These are phyloP conservation scores for Morpho helenor DNA, from an alignment of 2,888 invertebrate species.

Conservation along the genomic window DNA sequence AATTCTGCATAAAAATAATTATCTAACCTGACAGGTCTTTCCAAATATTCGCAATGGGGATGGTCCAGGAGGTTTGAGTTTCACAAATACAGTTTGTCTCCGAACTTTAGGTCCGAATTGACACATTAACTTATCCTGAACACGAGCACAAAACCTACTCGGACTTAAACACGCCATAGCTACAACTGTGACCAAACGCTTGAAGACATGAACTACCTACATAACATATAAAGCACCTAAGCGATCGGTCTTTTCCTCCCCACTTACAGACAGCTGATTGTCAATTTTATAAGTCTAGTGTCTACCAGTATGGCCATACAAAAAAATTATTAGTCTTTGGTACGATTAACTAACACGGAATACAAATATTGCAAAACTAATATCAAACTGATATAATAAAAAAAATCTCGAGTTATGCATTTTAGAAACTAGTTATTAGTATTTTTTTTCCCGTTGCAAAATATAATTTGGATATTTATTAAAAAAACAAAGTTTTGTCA, in stretches of 20 bases:
- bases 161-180: slow-evolving; percentile 91
- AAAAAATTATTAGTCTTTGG: neutral
- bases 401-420: too few species aligned
- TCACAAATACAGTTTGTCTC: slow-evolving; percentile 84
- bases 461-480: too few species aligned
- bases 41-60: slow-evolving; percentile 76
- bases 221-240: slow-evolving; percentile 59
- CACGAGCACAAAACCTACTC: slow-evolving; percentile 90
- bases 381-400: too few species aligned
- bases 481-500: too few species aligned
- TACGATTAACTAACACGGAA: too few species aligned
- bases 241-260: slow-evolving; percentile 72
- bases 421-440: too few species aligned
- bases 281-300: slow-evolving; percentile 60
- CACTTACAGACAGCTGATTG: slow-evolving; percentile 76
- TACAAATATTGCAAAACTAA: too few species aligned
- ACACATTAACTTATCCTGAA: slow-evolving; percentile 88
- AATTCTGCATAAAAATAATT: slow-evolving; percentile 11
- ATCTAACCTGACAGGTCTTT: slow-evolving; percentile 73
- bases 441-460: too few species aligned
- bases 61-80: slow-evolving; percentile 83
- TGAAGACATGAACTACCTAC: slow-evolving; percentile 78
- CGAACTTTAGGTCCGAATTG: slow-evolving; percentile 86
- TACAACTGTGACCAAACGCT: slow-evolving; percentile 85
- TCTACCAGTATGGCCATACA: slow-evolving; percentile 37